Evolutionary conservation across 2,888 invertebrate genomes (phyloP), one percentile per base, ranked within the genome.

Genomic region (Cynaeus angustus): DNA sequence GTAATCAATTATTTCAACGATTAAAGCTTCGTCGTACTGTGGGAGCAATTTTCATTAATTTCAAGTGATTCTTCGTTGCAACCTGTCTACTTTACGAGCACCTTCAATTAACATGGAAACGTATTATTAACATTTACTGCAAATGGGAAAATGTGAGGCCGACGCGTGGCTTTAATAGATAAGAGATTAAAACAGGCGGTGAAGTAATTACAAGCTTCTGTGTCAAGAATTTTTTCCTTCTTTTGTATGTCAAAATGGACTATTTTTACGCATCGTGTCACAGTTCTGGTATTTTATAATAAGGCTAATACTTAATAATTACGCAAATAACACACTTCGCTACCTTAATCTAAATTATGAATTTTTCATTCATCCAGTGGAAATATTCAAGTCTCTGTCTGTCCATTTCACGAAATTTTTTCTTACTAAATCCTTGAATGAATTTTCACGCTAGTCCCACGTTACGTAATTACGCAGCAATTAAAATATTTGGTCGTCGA

Each of bases 1-100:
- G 33, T 37, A 59, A 59, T 59, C 59, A 59, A 59, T 59, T 59
- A 59, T 59, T 43, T 58, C 26, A 43, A 58, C 56, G 43, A 58
- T 58, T 58, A 14, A 28, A 28, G 43, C 56, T 21, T 58, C 56
- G 41, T 28, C 12, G 43, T 26, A 38, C 38, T 12, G 14, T 9
- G 33, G 21, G 56, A 28, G 58, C 12, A 45, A 58, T 58, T 58
- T 58, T 58, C 58, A 58, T 45, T 58, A 45, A 58, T 43, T 13
- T 30, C 58, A 45, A 16, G n/a, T 21, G 41, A 41, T 13, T 16
- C 26, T 12, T 9, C 5, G 37, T 12, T 21, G 56, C 33, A 53
- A 56, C 38, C 13, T 41, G 10, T 10, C 21, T 16, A 21, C 14
- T 16, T 41, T 56, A 41, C 41, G 43, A 41, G 2, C 9, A 50